Base-by-base conservation (phyloP, 1,140 invertebrate genomes). In the Lysiphlebus fabarum region DNA sequence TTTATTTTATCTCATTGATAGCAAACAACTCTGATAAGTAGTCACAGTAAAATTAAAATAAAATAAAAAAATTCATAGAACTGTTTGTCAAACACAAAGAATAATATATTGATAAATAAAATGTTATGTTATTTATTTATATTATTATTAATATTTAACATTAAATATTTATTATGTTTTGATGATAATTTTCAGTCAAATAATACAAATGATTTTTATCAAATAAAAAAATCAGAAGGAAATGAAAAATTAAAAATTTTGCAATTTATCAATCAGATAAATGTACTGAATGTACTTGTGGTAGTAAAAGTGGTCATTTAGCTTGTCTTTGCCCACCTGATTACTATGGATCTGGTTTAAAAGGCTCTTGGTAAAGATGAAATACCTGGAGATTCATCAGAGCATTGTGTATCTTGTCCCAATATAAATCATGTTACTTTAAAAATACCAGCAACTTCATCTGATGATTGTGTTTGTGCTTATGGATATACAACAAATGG, bases 251-350 rank as follows among this genome's bases (percentile, higher is more conserved):
- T 6, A 9, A 17, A 7, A n/a, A n/a, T n/a, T n/a, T n/a, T n/a
- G n/a, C n/a, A n/a, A n/a, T n/a, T n/a, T n/a, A n/a, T n/a, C n/a
- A n/a, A n/a, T n/a, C n/a, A n/a, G n/a, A n/a, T n/a, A n/a, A n/a
- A n/a, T n/a, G n/a, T n/a, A n/a, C n/a, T n/a, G 71, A 76, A 5
- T 90, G 88, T 67, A 79, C 81, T 8, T 90, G 88, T 71, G 87
- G 86, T 0, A 87, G 84, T 5, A 80, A 84, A 26, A 86, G 85
- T 4, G 88, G 88, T 4, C 84, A 86, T 59, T 89, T 87, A 69
- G 79, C 84, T 17, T 90, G 88, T 64, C 71, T 87, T 6, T 90
- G 88, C 67, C 78, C 80, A 17, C 69, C 77, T 6, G 88, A 88
- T 12, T 86, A 83, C 64, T 88, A 85, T 70, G 88, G 88, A 34